phyloP scores from a whole-genome alignment of 30 jellyfish, hydroid and myxozoan species.

The Turritopsis rubra region DNA sequence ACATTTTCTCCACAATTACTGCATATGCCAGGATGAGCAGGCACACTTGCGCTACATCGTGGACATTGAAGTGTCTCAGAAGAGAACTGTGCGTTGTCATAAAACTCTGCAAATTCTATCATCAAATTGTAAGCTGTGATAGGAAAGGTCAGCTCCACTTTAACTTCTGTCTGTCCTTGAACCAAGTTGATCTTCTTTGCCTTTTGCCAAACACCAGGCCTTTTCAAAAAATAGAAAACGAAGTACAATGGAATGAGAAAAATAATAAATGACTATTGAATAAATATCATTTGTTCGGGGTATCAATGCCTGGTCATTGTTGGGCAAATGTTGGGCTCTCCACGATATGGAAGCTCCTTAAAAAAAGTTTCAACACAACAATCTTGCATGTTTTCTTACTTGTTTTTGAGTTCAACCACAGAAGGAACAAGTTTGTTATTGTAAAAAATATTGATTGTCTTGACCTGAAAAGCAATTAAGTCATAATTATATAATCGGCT shows the following conservation, averaged over 20 bases:
- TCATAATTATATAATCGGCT: no score
- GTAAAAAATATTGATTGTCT: slow-evolving; percentile 68
- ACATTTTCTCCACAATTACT: slow-evolving; percentile 94
- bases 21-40: slow-evolving; percentile 94
- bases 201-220: slow-evolving; percentile 85
- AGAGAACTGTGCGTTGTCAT: slow-evolving; percentile 84
- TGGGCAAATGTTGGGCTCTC: no score
- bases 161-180: slow-evolving; percentile 86
- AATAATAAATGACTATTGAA: no score
- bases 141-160: slow-evolving; percentile 89
- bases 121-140: slow-evolving; percentile 86
- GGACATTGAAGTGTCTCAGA: slow-evolving; percentile 94
- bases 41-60: slow-evolving; percentile 94
- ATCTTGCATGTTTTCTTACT: slow-evolving; percentile 53
- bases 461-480: slow-evolving; percentile 48
- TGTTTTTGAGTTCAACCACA: slow-evolving; percentile 84
- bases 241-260: neutral
- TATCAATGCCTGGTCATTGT: no score
- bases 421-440: slow-evolving; percentile 91
- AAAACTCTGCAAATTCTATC: slow-evolving; percentile 87
- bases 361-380: no score
- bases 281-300: no score
- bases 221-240: slow-evolving; percentile 15
- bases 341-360: no score
- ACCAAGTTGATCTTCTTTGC: slow-evolving; percentile 71